Evolutionary conservation across 92 coral and sea anemone genomes (phyloP).

Genomic region (Heteractis magnifica): DNA sequence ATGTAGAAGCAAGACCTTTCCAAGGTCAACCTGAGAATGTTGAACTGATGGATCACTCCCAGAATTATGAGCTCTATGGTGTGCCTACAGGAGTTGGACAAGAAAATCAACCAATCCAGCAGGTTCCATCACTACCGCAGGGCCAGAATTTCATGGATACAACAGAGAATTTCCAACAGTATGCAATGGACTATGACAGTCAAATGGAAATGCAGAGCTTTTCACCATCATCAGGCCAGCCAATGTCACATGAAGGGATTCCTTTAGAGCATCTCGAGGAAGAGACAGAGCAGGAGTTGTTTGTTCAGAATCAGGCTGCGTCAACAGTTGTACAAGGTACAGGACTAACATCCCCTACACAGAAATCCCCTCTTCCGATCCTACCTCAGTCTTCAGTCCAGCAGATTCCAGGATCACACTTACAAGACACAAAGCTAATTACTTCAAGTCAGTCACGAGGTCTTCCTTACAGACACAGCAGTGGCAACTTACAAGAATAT

Average conservation of each 20-base stretch:
- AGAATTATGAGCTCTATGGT: constrained; percentile 31
- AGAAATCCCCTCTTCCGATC: constrained; percentile 4
- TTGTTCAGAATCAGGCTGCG: background rate
- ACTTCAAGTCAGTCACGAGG: background rate
- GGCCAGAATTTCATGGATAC: constrained; percentile 33
- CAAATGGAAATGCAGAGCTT: constrained; percentile 27
- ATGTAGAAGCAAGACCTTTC: background rate
- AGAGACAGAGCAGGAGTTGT: constrained; percentile 26
- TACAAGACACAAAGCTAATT: background rate
- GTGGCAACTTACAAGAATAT: constrained; percentile 27
- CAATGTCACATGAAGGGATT: constrained; percentile 17
- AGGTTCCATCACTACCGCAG: constrained; percentile 4
- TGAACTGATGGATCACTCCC: constrained; percentile 73
- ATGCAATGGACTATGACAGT: constrained; percentile 26
- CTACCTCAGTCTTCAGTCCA: constrained; percentile 23
- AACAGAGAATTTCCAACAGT: constrained; percentile 16
- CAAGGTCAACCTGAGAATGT: constrained; percentile 31
- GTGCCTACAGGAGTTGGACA: constrained; percentile 14
- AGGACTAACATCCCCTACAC: constrained; percentile 45
- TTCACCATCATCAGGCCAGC: constrained; percentile 14
- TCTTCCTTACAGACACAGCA: constrained; percentile 31
- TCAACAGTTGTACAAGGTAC: constrained; percentile 9
- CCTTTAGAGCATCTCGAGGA: constrained; percentile 19
- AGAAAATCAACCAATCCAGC: background rate
- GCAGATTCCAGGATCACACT: constrained; percentile 8